Conservation (phyloP, 2,888 invertebrate genomes). For the Sicus ferrugineus region DNA sequence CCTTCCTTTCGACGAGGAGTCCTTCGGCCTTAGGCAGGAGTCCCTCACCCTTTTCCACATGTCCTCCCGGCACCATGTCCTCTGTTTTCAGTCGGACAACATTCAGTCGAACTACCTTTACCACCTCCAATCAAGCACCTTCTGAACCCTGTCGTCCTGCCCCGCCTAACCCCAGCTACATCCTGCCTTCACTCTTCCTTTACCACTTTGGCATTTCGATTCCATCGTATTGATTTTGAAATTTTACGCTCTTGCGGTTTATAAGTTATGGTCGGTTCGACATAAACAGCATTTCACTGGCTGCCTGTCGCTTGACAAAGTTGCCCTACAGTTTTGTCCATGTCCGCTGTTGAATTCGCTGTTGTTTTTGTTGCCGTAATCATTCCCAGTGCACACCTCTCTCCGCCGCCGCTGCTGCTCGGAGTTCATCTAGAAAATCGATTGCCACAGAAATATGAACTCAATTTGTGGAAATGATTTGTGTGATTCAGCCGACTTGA, state of each 20-base stretch:
- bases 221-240: conserved; percentile 52
- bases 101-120: too few species aligned
- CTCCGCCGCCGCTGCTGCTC: neutral
- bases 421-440: conserved; percentile 6
- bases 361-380: conserved; percentile 28
- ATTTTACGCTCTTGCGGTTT: conserved; percentile 55
- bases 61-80: neutral
- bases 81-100: conserved; percentile 25
- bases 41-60: neutral
- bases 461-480: conserved; percentile 8
- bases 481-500: conserved; percentile 1
- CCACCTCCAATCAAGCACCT: too few species aligned
- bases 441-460: conserved; percentile 14
- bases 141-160: too few species aligned
- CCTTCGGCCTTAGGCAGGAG: too few species aligned
- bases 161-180: conserved; percentile 2
- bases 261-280: conserved; percentile 45
- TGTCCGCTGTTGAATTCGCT: conserved; percentile 42
- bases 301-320: conserved; percentile 35
- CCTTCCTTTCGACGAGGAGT: conserved; percentile 16
- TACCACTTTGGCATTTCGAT: conserved; percentile 2
- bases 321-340: conserved; percentile 49
- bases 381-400: conserved; percentile 6
- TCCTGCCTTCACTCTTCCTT: neutral
- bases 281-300: conserved; percentile 29